A percentile compares a stretch with the other conserved stretches of the same genome.
Conservation (phyloP, 2,113 vertebrate genomes). For the Solea senegalensis region DNA sequence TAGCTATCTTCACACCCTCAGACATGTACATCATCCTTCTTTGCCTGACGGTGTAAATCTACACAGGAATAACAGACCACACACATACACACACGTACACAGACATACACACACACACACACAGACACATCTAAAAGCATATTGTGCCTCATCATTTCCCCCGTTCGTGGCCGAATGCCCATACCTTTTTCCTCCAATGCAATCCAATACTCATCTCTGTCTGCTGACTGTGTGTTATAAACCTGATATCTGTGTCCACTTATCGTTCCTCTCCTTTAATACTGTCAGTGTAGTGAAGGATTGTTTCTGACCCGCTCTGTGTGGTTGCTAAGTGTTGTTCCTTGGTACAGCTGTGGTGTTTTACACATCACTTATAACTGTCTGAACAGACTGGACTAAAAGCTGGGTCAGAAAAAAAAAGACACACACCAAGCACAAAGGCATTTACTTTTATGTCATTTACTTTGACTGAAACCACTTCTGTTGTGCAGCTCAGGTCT, state of each 20-base stretch:
- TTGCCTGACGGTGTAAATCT: constrained; percentile 7
- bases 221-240: constrained; percentile 62
- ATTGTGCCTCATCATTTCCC: constrained; percentile 37
- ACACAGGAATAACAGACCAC: constrained; percentile 14
- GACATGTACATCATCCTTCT: constrained; percentile 14
- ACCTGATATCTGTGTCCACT: constrained; percentile 64
- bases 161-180: constrained; percentile 11
- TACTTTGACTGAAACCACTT: constrained; percentile 6
- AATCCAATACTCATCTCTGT: constrained; percentile 56
- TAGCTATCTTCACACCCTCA: constrained; percentile 56
- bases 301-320: constrained; percentile 26
- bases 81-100: constrained; percentile 8
- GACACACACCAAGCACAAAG: neutral
- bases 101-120: constrained; percentile 12
- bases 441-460: constrained; percentile 18
- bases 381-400: constrained; percentile 33
- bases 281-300: constrained; percentile 7
- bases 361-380: constrained; percentile 47
- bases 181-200: constrained; percentile 40
- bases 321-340: constrained; percentile 70
- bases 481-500: neutral
- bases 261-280: constrained; percentile 39
- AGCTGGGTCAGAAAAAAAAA: constrained; percentile 12
- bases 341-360: constrained; percentile 58
- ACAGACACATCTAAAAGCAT: constrained; percentile 13